Evolutionary conservation across 2,113 vertebrate genomes (phyloP).

Genomic region (Phocoena phocoena): DNA sequence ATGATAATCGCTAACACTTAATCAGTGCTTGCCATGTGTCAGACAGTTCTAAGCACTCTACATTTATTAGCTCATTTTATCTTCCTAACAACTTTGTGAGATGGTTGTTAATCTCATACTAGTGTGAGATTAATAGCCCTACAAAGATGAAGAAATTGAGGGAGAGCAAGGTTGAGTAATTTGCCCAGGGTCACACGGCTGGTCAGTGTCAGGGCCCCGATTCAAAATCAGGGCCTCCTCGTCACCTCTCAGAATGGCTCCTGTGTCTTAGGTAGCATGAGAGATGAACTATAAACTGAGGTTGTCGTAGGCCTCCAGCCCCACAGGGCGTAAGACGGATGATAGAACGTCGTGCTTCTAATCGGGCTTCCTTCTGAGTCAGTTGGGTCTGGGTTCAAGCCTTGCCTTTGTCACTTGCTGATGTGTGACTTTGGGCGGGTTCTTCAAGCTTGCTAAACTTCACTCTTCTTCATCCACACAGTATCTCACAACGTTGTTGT

Average conservation of each 20-base stretch:
- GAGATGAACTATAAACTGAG: neutral
- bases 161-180: neutral
- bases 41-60: neutral
- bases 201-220: neutral
- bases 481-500: neutral
- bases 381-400: neutral
- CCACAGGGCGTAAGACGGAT: fast-evolving
- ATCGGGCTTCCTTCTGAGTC: neutral
- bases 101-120: neutral
- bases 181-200: neutral
- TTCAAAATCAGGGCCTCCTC: neutral
- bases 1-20: neutral
- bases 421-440: neutral
- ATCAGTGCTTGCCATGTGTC: neutral
- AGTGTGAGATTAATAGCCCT: neutral
- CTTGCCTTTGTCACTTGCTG: neutral
- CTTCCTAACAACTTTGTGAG: neutral
- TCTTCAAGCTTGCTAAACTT: neutral
- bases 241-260: neutral
- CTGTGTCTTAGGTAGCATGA: neutral
- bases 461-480: neutral
- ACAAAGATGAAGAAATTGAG: neutral
- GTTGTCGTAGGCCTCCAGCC: neutral
- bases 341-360: neutral
- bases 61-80: conserved; percentile 5